These are phyloP conservation scores for Cydia amplana DNA, from an alignment of 1,140 invertebrate species.

Conservation along the genomic window DNA sequence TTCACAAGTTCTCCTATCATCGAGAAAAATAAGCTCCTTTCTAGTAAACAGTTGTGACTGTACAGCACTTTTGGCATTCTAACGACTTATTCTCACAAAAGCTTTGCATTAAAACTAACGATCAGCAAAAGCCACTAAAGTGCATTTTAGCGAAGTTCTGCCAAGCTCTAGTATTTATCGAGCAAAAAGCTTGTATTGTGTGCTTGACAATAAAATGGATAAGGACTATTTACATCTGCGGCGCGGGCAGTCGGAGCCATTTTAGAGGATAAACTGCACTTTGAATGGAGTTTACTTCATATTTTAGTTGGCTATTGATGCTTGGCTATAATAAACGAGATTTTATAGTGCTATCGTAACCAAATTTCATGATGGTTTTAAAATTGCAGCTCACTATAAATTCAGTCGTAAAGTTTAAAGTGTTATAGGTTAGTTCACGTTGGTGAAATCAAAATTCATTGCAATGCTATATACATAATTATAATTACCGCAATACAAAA, in stretches of 20 bases:
- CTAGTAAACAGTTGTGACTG: neutral
- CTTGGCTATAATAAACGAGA: neutral
- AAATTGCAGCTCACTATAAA: neutral
- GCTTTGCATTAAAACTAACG: slow-evolving; percentile 10
- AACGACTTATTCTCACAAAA: slow-evolving; percentile 2
- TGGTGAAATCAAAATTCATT: neutral
- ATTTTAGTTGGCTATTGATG: slow-evolving; percentile 23
- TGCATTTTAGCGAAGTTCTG: slow-evolving; percentile 14
- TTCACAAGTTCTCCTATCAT: neutral
- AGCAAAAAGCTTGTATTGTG: slow-evolving; percentile 16
- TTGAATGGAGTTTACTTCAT: slow-evolving; percentile 27
- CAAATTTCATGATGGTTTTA: neutral
- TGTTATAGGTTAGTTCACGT: neutral
- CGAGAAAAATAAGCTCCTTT: neutral
- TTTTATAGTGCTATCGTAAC: slow-evolving; percentile 13
- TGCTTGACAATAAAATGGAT: slow-evolving; percentile 31
- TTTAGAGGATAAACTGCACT: slow-evolving; percentile 31
- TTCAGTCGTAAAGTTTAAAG: neutral
- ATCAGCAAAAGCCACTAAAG: neutral
- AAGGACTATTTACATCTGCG: slow-evolving; percentile 26
- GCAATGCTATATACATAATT: neutral
- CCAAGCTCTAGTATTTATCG: slow-evolving; percentile 25
- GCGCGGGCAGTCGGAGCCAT: slow-evolving; percentile 17
- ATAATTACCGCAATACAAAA: too few relatives aligned
- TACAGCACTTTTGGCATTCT: neutral